phyloP scores from a whole-genome alignment of 2,113 vertebrate species.

The Xiphias gladius region DNA sequence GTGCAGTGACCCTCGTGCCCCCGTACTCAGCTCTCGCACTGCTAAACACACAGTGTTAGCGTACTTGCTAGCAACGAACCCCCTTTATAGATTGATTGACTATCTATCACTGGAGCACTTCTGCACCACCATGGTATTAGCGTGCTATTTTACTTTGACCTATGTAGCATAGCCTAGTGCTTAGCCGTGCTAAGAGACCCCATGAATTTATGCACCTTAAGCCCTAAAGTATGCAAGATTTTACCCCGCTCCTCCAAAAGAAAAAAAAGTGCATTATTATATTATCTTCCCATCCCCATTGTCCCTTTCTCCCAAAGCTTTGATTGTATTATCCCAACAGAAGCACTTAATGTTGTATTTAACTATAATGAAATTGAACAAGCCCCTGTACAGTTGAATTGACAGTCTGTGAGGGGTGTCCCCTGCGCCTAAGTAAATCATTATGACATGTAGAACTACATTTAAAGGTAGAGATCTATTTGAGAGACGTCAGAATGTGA shows the following conservation, averaged over 20 bases:
- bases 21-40: constrained; percentile 13
- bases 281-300: constrained; percentile 33
- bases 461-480: constrained; percentile 78
- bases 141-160: constrained; percentile 72
- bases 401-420: constrained; percentile 48
- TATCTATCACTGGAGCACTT: constrained; percentile 72
- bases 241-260: constrained; percentile 49
- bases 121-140: constrained; percentile 60
- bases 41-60: constrained; percentile 56
- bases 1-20: constrained; percentile 45
- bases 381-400: constrained; percentile 63
- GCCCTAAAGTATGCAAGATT: constrained; percentile 80
- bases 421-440: constrained; percentile 59
- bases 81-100: constrained; percentile 63
- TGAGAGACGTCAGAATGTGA: constrained; percentile 83
- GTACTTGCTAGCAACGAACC: constrained; percentile 50
- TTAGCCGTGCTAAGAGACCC: constrained; percentile 76
- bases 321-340: constrained; percentile 80
- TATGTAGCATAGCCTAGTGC: constrained; percentile 74
- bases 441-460: constrained; percentile 72
- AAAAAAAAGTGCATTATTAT: constrained; percentile 64
- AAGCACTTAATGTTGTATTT: constrained; percentile 82
- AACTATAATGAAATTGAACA: constrained; percentile 61
- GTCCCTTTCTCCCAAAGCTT: constrained; percentile 70
- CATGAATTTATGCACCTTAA: constrained; percentile 84